phyloP scores from a whole-genome alignment of 2,113 vertebrate species.

The Falcunculus frontatus region DNA sequence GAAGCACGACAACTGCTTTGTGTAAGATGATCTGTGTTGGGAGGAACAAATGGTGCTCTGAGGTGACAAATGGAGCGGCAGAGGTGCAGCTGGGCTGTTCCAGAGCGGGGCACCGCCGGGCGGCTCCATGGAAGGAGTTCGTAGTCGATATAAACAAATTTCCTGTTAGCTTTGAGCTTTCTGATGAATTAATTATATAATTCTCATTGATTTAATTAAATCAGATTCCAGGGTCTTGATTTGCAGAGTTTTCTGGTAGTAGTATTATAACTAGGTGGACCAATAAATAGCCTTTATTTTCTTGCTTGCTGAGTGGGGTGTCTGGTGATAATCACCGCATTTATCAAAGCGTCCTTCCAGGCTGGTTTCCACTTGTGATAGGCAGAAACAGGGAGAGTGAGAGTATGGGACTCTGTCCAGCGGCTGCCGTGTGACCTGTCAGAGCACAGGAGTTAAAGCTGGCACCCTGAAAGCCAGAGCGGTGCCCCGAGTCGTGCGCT shows the following conservation, averaged over 20 bases:
- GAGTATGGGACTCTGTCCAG: background rate
- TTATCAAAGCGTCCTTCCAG: background rate
- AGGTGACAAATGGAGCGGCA: constrained; percentile 42
- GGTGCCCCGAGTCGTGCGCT: background rate
- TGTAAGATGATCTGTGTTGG: constrained; percentile 20
- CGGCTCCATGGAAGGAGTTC: background rate
- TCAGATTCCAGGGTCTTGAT: background rate
- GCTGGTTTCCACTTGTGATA: background rate
- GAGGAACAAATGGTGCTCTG: constrained; percentile 36
- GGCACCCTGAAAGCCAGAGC: background rate
- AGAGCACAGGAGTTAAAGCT: background rate
- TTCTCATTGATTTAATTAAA: background rate
- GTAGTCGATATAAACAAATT: background rate
- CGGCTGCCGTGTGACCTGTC: background rate
- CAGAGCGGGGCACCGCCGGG: rapidly evolving
- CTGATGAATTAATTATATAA: background rate
- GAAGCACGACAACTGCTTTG: constrained; percentile 16
- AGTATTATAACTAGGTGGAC: background rate
- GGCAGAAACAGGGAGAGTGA: background rate
- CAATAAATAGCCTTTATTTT: background rate
- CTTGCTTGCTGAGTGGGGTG: background rate
- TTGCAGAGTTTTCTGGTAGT: background rate
- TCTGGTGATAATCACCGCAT: background rate
- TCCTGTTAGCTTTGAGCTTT: background rate
- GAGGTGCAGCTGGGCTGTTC: constrained; percentile 16